Evolutionary conservation across 2,113 vertebrate species (phyloP), one percentile per base, ranked within the genome.

Genomic region (Paedocypris sp.): DNA sequence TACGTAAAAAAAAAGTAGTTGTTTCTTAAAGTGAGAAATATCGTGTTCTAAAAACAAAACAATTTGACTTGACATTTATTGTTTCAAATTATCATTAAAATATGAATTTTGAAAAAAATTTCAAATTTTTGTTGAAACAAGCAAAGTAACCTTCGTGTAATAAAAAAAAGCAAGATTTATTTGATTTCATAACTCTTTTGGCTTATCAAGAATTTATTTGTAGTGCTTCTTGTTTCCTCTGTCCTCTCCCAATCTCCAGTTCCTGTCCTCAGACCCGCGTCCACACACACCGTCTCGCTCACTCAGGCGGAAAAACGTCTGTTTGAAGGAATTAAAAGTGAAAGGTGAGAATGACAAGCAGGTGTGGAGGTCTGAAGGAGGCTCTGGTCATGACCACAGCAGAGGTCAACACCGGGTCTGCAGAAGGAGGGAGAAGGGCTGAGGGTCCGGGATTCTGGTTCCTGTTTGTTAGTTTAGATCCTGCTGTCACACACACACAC

Each of bases 291-390:
- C 3, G 23, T 39, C 13, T n/a, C 4, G 11, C 4, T 56, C 23
- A 29, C 38, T 22, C 16, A 58, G 6, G 26, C 53, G 31, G 25
- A 56, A 43, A 41, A 29, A 28, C 20, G 11, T 51, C 5, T 20
- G 31, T 32, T 41, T 11, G 19, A 12, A 25, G 18, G 22, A 32
- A 41, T 51, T 13, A 63, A 42, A 57, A 51, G 60, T 68, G 60
- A 68, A 68, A 58, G 51, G 50, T 58, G 60, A 58, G 60, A 64
- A 64, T 35, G 52, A 13, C 4, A 35, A 32, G 38, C 46, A 58
- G 52, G 53, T 64, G 53, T 52, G 35, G 33, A 23, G 41, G 39
- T 45, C 35, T 41, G n/a, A 13, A 50, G 28, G 20, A 53, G 18
- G 36, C 36, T 25, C 20, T 56, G 36, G 53, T 28, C 18, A 18